Evolutionary conservation across 2,888 invertebrate species (phyloP).

Genomic region (Nemotelus nigrinus): DNA sequence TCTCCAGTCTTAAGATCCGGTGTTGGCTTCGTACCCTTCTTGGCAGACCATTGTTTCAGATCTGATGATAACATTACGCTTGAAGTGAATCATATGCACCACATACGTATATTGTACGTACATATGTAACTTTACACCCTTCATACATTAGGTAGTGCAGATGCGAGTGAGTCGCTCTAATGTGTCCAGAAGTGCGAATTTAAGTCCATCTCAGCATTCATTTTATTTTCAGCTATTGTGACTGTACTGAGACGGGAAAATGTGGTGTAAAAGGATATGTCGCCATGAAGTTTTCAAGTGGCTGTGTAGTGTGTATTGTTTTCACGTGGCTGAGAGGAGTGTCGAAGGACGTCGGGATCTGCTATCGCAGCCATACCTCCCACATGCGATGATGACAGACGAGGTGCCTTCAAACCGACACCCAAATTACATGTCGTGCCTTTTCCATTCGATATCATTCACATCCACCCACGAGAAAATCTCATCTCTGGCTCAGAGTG

Average conservation of each 20-base stretch:
- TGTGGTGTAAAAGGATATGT: conserved; percentile 5
- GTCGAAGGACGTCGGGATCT: too few species aligned
- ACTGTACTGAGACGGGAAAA: not conserved
- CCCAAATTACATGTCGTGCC: too few species aligned
- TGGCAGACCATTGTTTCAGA: conserved; percentile 12
- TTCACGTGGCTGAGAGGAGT: not conserved
- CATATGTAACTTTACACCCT: not conserved
- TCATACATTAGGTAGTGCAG: not conserved
- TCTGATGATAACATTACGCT: conserved; percentile 17
- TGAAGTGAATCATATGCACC: not conserved
- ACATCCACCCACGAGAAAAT: too few species aligned
- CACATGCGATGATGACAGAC: not conserved
- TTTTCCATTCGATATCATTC: too few species aligned
- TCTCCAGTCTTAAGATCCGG: not conserved
- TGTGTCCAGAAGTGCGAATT: conserved; percentile 25
- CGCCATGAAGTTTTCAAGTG: conserved; percentile 8
- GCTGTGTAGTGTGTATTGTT: not conserved
- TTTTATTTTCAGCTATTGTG: not conserved
- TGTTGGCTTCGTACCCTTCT: not conserved
- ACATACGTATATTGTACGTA: not conserved
- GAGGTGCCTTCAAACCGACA: not conserved
- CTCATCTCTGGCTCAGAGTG: not conserved
- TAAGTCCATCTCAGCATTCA: conserved; percentile 11
- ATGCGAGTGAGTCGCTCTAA: not conserved
- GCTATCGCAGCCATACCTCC: not conserved